Evolutionary conservation across 2,797 vertebrate species (phyloP), one percentile per base, ranked within the genome.

Genomic region (Labeo calbasu): DNA sequence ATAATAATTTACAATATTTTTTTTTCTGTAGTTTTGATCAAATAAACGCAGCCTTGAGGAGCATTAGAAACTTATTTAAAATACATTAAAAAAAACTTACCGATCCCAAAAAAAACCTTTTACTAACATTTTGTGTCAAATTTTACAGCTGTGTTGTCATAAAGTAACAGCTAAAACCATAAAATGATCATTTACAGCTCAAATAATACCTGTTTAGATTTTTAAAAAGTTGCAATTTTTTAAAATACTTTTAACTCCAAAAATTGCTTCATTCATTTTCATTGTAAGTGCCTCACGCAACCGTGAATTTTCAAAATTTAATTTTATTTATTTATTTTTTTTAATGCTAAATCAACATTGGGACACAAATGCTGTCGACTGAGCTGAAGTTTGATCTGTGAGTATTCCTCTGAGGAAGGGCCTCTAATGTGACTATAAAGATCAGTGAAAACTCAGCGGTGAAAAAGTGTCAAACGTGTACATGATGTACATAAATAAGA

Each of bases 321-420:
- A 4, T 17, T 1, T 7, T 5, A 46, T 11, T n/a, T n/a, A n/a
- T n/a, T n/a, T n/a, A n/a, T n/a, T n/a, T n/a, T 19, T 66, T 69
- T 68, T 69, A 3, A 10, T 28, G 46, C 4, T 28, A 17, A 17
- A 17, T 50, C 8, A 25, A 17, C 4, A 48, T 11, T 11, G 0
- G 3, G 25, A 2, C 69, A 10, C 23, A 25, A 25, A 61, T 1
- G 23, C 59, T 61, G 59, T 72, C 4, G 23, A 19, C 10, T 48
- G 43, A 71, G n/a, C 69, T 61, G 1, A 86, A 93, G 91, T 90
- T 89, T 92, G 92, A 91, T 91, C 53, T 92, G 90, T 90, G 80
- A 91, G 90, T 14, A 12, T 19, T 63, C n/a, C 43, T 46, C 7
- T 1, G 9, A 2, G 8, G 13, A 63, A 61, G 40, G 57, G 77